phyloP scores from a whole-genome alignment of 2,888 invertebrate species.

The Zygothrica quintamaculata region DNA sequence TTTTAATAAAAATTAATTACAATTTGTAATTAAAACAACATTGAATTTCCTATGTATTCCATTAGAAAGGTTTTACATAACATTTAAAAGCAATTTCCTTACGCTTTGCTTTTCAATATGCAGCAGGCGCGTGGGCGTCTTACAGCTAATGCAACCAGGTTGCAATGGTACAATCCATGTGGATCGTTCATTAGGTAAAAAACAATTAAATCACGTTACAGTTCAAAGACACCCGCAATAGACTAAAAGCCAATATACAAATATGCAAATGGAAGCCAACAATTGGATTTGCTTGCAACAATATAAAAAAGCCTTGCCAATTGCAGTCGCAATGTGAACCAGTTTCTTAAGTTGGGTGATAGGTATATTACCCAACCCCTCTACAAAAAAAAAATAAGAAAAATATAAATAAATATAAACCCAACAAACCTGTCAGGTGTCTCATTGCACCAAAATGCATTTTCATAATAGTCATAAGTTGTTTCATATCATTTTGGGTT shows the following conservation, averaged over 20 bases:
- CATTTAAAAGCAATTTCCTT: slow-evolving; percentile 31
- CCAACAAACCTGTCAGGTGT: slow-evolving; percentile 24
- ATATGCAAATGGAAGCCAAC: slow-evolving; percentile 51
- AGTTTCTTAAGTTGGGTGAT: slow-evolving; percentile 36
- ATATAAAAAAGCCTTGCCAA: slow-evolving; percentile 37
- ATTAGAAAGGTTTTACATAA: slow-evolving; percentile 42
- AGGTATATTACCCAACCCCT: too few species aligned
- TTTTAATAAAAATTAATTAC: slow-evolving; percentile 21
- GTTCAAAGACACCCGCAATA: slow-evolving; percentile 32
- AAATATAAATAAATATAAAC: too few species aligned
- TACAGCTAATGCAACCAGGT: slow-evolving; percentile 20
- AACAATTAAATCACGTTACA: slow-evolving; percentile 48
- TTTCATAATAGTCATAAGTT: not conserved
- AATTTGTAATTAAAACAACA: slow-evolving; percentile 31
- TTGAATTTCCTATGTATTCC: slow-evolving; percentile 34
- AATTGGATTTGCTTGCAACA: slow-evolving; percentile 30
- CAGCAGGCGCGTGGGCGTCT: slow-evolving; percentile 31
- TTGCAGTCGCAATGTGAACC: slow-evolving; percentile 51
- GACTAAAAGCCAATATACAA: slow-evolving; percentile 57
- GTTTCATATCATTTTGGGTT: too few species aligned
- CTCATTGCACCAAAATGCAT: slow-evolving; percentile 1
- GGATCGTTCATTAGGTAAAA: slow-evolving; percentile 29
- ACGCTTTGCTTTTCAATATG: slow-evolving; percentile 1
- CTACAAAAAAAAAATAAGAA: slow-evolving; percentile 2
- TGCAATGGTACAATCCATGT: too few species aligned